phyloP scores from a whole-genome alignment of 2,888 invertebrate species.

The Dione juno region DNA sequence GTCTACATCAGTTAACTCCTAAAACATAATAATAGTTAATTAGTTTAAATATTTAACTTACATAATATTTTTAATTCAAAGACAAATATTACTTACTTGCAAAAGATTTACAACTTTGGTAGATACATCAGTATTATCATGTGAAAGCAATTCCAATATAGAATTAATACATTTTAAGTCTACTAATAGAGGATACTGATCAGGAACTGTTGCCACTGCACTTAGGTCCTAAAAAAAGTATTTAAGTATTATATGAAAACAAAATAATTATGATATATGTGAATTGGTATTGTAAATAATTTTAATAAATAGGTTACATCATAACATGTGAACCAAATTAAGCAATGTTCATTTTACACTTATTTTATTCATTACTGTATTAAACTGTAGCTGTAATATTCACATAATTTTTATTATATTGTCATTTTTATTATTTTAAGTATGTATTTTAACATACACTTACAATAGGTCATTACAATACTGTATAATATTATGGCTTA shows the following conservation, averaged over 20 bases:
- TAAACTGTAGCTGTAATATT: not conserved
- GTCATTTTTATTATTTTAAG: not conserved
- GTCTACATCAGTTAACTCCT: conserved; percentile 98
- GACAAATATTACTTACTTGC: conserved; percentile 75
- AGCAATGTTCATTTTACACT: not conserved
- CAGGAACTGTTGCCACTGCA: conserved; percentile 96
- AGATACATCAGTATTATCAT: conserved; percentile 97
- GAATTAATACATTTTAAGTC: conserved; percentile 95
- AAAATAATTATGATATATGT: not conserved
- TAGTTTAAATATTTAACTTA: not conserved
- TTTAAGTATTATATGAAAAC: too few relatives aligned
- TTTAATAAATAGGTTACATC: not conserved
- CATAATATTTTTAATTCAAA: not conserved
- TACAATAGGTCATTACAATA: not conserved
- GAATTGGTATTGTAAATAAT: not conserved
- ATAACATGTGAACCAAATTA: not conserved
- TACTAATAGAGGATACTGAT: conserved; percentile 95
- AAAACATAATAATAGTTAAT: conserved; percentile 48
- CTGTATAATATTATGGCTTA: conserved; percentile 1
- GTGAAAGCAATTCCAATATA: conserved; percentile 94
- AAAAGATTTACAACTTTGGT: conserved; percentile 88
- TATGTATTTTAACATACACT: not conserved
- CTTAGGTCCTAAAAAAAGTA: conserved; percentile 91
- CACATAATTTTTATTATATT: not conserved
- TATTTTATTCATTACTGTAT: not conserved